Base-by-base conservation (phyloP, 2,797 vertebrate species). In the Eleutherodactylus coqui region DNA sequence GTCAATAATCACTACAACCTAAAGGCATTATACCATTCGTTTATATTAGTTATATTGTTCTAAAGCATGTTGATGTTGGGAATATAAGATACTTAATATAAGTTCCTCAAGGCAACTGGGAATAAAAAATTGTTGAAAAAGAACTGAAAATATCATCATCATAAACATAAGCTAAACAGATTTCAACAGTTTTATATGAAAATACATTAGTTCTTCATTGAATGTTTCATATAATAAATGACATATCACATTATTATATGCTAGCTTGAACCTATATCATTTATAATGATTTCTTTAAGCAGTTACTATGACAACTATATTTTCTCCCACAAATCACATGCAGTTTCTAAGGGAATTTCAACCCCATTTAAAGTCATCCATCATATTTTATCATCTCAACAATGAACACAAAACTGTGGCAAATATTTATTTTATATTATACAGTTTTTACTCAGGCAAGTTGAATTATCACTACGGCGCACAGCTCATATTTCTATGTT, bases 401-500 rank as follows among this genome's bases (percentile, higher is more conserved):
- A 75, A 75, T 73, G 38, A 24, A 17, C 27, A 51, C 19, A 78
- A 69, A 45, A 69, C 49, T 29, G 34, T 78, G 45, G 24, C 45
- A 75, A 70, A 69, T 72, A 45, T 72, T 43, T 7, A 8, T 72
- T 43, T 43, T 72, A 27, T 43, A 72, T 27, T 45, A 45, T 24
- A 43, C 69, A 72, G 14, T 14, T 21, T 62, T 72, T 38, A 85
- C 43, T 29, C 5, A 8, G 73, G 43, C 19, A 43, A 75, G 67
- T 5, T 75, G 38, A 80, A 75, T 75, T 55, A 75, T 82, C 51
- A 19, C 73, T 36, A 14, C 34, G 14, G 27, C 51, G n/a, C 24
- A 38, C 73, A 70, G 41, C 51, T 84, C 75, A 79, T 80, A 75
- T 84, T 84, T 87, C 69, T 75, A 27, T 79, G 41, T 79, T 83